Conservation (phyloP, 2,888 invertebrate genomes). For the Apotomis capreana region DNA sequence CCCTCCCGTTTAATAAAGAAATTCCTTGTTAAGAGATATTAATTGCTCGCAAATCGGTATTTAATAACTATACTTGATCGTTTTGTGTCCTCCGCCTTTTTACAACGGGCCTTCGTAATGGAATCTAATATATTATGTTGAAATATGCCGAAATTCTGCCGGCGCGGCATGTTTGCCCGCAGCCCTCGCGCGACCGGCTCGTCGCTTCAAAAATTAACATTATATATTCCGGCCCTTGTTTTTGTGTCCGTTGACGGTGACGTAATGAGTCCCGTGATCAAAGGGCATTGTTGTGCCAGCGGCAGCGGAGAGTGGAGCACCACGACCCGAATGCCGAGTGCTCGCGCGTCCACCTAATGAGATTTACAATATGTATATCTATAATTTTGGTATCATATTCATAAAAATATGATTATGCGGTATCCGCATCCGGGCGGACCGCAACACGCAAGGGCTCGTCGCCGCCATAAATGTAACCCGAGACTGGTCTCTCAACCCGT, state of each 20-base stretch:
- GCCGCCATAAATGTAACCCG: too few relatives aligned
- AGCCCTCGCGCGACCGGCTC: neutral
- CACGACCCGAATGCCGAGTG: neutral
- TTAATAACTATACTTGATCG: constrained; percentile 12
- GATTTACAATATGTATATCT: neutral
- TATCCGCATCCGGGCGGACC: too few relatives aligned
- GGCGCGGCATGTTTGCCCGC: neutral
- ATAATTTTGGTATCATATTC: too few relatives aligned
- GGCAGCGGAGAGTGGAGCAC: too few relatives aligned
- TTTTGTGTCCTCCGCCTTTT: constrained; percentile 16
- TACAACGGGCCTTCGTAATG: neutral
- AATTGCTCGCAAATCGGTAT: constrained; percentile 23
- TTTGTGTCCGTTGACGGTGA: too few relatives aligned
- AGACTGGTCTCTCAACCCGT: too few relatives aligned
- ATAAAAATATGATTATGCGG: too few relatives aligned
- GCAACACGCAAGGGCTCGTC: too few relatives aligned
- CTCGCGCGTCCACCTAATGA: neutral
- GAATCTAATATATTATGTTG: constrained; percentile 21
- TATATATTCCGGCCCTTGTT: constrained; percentile 24
- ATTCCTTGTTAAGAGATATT: constrained; percentile 10
- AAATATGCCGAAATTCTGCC: constrained; percentile 10
- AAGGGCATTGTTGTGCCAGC: neutral
- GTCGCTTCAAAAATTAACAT: constrained; percentile 19
- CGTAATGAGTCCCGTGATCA: constrained; percentile 14
- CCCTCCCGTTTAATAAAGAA: constrained; percentile 1